Evolutionary conservation across 2,113 vertebrate species (phyloP).

Genomic region (Columba livia): DNA sequence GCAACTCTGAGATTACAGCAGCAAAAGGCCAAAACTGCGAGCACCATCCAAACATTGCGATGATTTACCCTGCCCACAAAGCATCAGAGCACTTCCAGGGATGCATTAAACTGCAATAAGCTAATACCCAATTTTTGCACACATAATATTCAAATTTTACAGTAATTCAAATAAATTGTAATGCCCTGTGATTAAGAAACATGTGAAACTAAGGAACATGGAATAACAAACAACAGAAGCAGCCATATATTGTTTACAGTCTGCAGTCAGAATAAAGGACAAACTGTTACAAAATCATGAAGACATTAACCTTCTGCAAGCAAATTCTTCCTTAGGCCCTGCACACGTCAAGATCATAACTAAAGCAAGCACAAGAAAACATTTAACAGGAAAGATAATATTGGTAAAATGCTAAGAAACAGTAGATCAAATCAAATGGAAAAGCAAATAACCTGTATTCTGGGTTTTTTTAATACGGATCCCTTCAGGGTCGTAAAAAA

Average conservation of each 20-base stretch:
- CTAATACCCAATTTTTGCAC: neutral
- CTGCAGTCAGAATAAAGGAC: neutral
- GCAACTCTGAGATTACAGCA: neutral
- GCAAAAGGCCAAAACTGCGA: neutral
- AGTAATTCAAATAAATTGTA: neutral
- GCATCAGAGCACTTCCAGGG: neutral
- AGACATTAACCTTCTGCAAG: neutral
- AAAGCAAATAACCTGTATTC: neutral
- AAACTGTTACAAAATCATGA: neutral
- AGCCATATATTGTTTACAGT: neutral
- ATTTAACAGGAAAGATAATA: neutral
- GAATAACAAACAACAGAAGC: neutral
- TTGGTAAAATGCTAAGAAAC: neutral
- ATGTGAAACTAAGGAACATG: neutral
- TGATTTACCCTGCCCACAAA: neutral
- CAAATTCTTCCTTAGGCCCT: neutral
- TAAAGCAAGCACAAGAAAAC: neutral
- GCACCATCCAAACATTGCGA: neutral
- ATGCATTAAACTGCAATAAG: neutral
- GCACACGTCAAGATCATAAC: neutral
- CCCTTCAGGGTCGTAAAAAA: neutral
- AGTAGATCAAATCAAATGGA: neutral
- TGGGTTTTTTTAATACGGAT: neutral
- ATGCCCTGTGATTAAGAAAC: neutral
- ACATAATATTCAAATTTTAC: neutral